Conservation (phyloP, 1,140 invertebrate species). For the Drosophila carrolli region DNA sequence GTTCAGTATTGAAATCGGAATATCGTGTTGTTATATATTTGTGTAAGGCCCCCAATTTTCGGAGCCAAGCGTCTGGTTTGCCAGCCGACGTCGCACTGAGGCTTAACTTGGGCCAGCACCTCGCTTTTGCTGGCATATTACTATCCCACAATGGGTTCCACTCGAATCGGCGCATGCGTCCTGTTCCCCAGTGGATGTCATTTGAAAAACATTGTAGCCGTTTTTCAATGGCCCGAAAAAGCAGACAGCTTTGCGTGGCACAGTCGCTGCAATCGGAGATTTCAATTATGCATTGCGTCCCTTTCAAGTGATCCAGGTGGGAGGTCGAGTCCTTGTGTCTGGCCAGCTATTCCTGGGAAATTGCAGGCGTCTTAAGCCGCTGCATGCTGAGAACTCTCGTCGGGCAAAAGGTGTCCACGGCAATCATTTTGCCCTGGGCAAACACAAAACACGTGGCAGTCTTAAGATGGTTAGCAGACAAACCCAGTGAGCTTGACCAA, state of each 20-base stretch:
- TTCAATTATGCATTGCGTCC: slow-evolving; percentile 68
- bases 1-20: slow-evolving; percentile 1
- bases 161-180: slow-evolving; percentile 57
- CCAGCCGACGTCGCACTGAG: slow-evolving; percentile 70
- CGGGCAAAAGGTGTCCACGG: slow-evolving; percentile 37
- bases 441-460: slow-evolving; percentile 29
- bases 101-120: slow-evolving; percentile 8
- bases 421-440: slow-evolving; percentile 35
- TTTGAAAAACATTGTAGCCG: slow-evolving; percentile 65
- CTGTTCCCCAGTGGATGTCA: slow-evolving; percentile 46
- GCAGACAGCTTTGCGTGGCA: slow-evolving; percentile 29
- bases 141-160: slow-evolving; percentile 45
- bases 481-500: neutral
- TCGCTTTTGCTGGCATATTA: slow-evolving; percentile 51
- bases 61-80: slow-evolving; percentile 51
- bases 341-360: slow-evolving; percentile 9
- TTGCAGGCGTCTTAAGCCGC: slow-evolving; percentile 49
- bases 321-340: slow-evolving; percentile 12
- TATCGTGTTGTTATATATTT: neutral
- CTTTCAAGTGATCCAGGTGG: slow-evolving; percentile 49
- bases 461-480: neutral
- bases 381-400: slow-evolving; percentile 24
- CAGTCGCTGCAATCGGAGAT: slow-evolving; percentile 27
- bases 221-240: slow-evolving; percentile 64
- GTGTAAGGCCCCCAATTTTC: neutral